Base-by-base conservation (phyloP, 2,797 vertebrate species). In the Sphenodon punctatus region DNA sequence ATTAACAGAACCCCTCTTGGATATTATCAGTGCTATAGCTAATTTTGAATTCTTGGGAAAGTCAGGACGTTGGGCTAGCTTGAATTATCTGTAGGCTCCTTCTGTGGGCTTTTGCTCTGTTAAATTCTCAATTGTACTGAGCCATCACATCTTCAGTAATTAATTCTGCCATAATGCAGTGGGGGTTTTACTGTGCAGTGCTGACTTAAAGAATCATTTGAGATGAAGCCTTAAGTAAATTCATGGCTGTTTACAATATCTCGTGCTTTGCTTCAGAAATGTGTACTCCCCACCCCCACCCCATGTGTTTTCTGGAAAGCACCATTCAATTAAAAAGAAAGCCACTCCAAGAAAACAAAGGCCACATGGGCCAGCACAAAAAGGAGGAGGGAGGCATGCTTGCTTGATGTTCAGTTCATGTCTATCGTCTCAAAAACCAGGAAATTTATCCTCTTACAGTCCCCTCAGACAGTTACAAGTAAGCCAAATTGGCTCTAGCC, bases 401-500 rank as follows among this genome's bases (percentile, higher is more conserved):
- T 85, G 76, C 67, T 61, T 39, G 25, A 67, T 74, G 59, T 81
- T 90, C 68, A 51, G 83, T 84, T 36, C 55, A 70, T 87, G 69
- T 27, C 78, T 86, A 71, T 86, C 80, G 68, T 92, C 91, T 91
- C 87, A 70, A 90, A 91, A 93, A 65, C 85, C 91, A 91, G 55
- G 39, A 85, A 93, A 87, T 83, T 84, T 36, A 86, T 82, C 11
- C 69, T 89, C 86, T 93, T 93, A 89, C 88, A 89, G 90, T 94
- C 93, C 91, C 84, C 74, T 92, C 78, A 90, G 83, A 89, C 63
- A 82, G 69, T 66, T 91, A 78, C 79, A 92, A 84, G 85, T 80
- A 92, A 93, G 90, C 86, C 91, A 94, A 93, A 34, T 90, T 87
- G 82, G 83, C 87, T 92, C 78, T 73, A 94, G 89, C 86, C 84